Base-by-base conservation (phyloP, 2,797 vertebrate species). In the Parauchenoglanis punctatus region DNA sequence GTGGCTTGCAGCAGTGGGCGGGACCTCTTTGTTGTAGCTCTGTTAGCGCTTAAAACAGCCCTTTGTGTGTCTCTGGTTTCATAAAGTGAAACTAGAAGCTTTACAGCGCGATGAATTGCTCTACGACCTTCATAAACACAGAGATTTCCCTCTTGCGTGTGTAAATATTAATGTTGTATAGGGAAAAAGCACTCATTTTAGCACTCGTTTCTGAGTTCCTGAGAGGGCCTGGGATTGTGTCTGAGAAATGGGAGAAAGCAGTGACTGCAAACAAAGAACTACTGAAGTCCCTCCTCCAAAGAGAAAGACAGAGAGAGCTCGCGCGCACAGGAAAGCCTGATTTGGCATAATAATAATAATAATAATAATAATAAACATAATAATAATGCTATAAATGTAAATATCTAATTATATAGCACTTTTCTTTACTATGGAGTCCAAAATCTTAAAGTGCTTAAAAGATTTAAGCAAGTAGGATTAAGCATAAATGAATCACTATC, bases 21-120 rank as follows among this genome's bases (percentile, higher is more conserved):
- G 82, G 49, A 23, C 86, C 91, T 93, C 93, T 95, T 95, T 95
- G 94, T 94, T 93, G 93, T 92, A 89, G 90, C 89, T 87, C 58
- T 59, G 81, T 93, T 91, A 94, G 92, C 91, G 92, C 92, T 91
- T 89, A 84, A 87, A 86, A 54, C 81, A 68, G 35, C 76, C 72
- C 83, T 78, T 90, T 89, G 86, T 88, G 81, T 70, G 31, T 68
- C n/a, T 68, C 46, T 78, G 25, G 35, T 25, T 81, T 70, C 72
- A 87, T 76, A 65, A 59, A 80, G 10, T 35, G 46, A 40, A n/a
- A 31, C 12, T 4, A 52, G 40, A 80, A 68, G 20, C 28, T 13
- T 58, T 58, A 52, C 15, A 67, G 81, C n/a, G 15, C 46, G 11
- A 6, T 67, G 28, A 68, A 70, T 2, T 40, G 25, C 35, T 49